Conservation (phyloP, 2,797 vertebrate genomes). For the Apogon talboti region DNA sequence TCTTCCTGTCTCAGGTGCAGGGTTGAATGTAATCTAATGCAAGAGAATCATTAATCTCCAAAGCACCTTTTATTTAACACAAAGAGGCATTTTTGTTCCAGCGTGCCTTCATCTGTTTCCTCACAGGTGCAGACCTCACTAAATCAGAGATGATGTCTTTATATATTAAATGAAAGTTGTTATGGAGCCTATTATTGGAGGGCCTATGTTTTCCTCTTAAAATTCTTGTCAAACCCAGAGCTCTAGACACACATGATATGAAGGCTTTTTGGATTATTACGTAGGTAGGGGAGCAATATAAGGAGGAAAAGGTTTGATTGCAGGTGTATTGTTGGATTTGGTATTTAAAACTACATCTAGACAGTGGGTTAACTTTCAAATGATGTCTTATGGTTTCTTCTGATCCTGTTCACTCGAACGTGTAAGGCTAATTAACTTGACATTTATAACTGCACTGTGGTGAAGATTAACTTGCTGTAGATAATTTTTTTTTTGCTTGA, state of each 20-base stretch:
- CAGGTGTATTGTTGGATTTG: conserved; percentile 19
- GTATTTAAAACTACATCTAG: conserved; percentile 37
- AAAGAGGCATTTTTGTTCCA: conserved; percentile 34
- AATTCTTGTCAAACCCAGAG: conserved; percentile 24
- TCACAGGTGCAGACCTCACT: conserved; percentile 8
- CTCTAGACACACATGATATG: neutral
- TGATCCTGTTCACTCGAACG: neutral
- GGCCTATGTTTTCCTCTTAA: conserved; percentile 14
- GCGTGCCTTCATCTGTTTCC: conserved; percentile 22
- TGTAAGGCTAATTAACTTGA: too few relatives aligned
- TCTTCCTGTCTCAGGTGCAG: conserved; percentile 55
- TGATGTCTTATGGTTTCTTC: conserved; percentile 12
- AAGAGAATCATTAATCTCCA: conserved; percentile 46
- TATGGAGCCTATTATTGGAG: conserved; percentile 15
- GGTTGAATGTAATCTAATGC: conserved; percentile 53
- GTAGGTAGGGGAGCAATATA: conserved; percentile 11
- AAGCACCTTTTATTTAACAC: conserved; percentile 27
- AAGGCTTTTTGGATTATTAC: conserved; percentile 27
- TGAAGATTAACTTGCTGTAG: too few relatives aligned
- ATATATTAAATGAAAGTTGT: conserved; percentile 33
- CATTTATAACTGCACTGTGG: too few relatives aligned
- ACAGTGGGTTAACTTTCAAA: conserved; percentile 15
- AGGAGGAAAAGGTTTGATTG: conserved; percentile 14
- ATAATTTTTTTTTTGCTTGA: neutral
- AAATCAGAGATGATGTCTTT: conserved; percentile 27